These are phyloP conservation scores for Theonella swinhoei DNA, from an alignment of 37 sponge, comb jelly and placozoan species.

Conservation along the genomic window DNA sequence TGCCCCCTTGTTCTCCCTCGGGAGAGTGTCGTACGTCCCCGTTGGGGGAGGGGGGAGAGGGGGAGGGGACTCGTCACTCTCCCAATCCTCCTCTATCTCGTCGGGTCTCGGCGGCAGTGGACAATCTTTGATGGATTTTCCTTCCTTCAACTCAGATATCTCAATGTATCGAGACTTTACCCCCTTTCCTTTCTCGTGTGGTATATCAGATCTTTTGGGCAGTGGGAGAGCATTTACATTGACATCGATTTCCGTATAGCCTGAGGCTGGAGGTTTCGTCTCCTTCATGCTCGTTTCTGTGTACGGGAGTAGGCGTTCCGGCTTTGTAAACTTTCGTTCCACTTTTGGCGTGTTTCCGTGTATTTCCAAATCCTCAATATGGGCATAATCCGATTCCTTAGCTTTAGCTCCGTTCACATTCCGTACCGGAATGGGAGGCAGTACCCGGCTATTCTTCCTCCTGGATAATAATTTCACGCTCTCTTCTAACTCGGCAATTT, in stretches of 20 bases:
- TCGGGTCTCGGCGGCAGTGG: background rate
- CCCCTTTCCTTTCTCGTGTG: background rate
- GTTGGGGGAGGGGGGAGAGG: background rate
- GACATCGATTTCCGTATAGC: background rate
- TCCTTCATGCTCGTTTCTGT: background rate
- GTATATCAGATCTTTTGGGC: background rate
- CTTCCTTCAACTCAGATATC: background rate
- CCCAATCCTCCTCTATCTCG: background rate
- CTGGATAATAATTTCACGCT: background rate
- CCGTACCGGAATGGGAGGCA: background rate
- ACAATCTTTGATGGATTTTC: background rate
- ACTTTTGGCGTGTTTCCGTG: background rate
- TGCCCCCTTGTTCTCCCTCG: background rate
- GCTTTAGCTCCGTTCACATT: background rate
- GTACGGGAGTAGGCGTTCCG: background rate
- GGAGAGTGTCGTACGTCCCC: background rate
- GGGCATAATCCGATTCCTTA: background rate
- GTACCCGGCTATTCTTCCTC: background rate
- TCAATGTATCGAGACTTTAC: background rate
- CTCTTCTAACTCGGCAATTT: background rate
- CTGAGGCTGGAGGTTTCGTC: too few species aligned
- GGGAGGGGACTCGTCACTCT: background rate
- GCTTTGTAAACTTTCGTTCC: background rate
- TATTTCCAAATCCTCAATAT: background rate
- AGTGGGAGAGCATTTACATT: background rate